A percentile compares a stretch with the other conserved stretches of the same genome.
Evolutionary conservation across 2,113 vertebrate genomes (phyloP).

Genomic region (Anser cygnoides): DNA sequence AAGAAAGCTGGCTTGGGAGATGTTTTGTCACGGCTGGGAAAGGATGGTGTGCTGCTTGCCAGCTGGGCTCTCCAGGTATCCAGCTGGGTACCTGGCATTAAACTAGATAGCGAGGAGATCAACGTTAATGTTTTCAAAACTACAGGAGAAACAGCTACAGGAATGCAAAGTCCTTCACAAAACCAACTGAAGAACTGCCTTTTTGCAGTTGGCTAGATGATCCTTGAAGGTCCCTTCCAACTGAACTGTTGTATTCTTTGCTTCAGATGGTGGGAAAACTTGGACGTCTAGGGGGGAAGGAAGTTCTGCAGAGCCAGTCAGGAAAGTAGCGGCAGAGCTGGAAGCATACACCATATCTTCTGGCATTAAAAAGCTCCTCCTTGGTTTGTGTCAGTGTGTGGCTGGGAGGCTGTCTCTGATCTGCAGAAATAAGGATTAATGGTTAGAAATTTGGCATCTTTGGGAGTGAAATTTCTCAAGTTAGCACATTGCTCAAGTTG

Average conservation of each 20-base stretch:
- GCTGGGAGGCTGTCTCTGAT: background rate
- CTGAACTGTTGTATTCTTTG: background rate
- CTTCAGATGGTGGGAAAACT: background rate
- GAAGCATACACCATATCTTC: background rate
- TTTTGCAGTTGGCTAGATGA: background rate
- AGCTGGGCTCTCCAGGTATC: background rate
- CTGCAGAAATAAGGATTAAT: background rate
- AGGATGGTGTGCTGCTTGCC: background rate
- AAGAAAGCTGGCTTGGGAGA: background rate
- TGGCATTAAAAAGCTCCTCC: background rate
- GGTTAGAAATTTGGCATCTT: background rate
- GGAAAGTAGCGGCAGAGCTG: background rate
- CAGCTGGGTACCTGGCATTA: background rate
- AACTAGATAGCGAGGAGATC: background rate
- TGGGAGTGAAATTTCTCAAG: background rate
- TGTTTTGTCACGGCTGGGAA: background rate
- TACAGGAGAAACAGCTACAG: background rate
- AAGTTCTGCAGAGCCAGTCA: background rate
- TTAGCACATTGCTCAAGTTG: background rate
- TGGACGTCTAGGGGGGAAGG: background rate
- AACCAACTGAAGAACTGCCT: background rate
- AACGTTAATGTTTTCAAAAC: rapidly evolving
- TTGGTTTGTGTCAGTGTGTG: background rate
- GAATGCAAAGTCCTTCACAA: background rate
- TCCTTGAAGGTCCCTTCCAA: no score